Evolutionary conservation across 92 coral and sea anemone genomes (phyloP).

Genomic region (Phenganax subtilis): DNA sequence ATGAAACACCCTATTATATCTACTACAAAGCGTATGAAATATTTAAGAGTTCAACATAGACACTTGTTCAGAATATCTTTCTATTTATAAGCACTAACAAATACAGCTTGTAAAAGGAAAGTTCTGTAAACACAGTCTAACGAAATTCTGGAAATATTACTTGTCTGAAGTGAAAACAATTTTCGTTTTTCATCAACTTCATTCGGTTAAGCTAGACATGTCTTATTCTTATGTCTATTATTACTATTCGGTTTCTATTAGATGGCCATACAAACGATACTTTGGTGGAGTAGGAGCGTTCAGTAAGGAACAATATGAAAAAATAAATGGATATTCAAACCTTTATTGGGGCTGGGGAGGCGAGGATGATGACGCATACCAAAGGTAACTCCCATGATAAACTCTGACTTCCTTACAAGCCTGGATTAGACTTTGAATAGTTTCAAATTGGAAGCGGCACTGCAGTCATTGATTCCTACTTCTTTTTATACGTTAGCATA

Average conservation of each 20-base stretch:
- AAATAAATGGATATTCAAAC: constrained; percentile 83
- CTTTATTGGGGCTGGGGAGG: constrained; percentile 99
- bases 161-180: not conserved
- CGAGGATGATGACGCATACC: constrained; percentile 87
- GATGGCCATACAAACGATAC: constrained; percentile 61
- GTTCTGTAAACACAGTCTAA: too few relatives aligned
- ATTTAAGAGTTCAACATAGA: not conserved
- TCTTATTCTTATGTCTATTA: not conserved
- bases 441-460: too few relatives aligned
- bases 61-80: not conserved
- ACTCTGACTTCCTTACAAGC: too few relatives aligned
- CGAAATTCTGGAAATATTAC: too few relatives aligned
- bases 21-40: not conserved
- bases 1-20: not conserved
- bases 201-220: not conserved
- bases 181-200: not conserved
- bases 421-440: too few relatives aligned
- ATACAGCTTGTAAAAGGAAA: not conserved
- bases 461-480: too few relatives aligned
- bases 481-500: not conserved
- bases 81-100: not conserved
- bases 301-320: constrained; percentile 73
- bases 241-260: not conserved
- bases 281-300: constrained; percentile 97
- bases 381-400: constrained; percentile 22